Percentiles rank a stretch among this genome's conserved stretches.
phyloP scores from a whole-genome alignment of 2,113 vertebrate species.

The Centrocercus urophasianus region DNA sequence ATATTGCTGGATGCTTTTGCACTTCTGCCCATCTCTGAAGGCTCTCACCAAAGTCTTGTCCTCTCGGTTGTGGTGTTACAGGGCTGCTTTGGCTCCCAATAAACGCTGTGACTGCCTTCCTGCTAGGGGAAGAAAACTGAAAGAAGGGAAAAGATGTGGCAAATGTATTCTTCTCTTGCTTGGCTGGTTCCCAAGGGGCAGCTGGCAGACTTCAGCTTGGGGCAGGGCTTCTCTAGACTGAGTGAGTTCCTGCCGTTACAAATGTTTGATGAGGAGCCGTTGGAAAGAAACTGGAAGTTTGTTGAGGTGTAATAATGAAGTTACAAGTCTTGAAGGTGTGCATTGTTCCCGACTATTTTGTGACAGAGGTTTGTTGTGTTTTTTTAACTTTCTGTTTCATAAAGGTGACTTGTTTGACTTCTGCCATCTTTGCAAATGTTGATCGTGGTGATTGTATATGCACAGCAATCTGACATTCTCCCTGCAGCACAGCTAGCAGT shows the following conservation, averaged over 20 bases:
- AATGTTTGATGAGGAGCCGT: neutral
- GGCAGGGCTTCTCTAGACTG: neutral
- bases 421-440: neutral
- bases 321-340: neutral
- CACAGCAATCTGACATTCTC: accelerated
- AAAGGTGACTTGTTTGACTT: neutral
- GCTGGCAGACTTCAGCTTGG: accelerated
- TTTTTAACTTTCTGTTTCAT: neutral
- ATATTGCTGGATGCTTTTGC: accelerated
- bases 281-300: neutral
- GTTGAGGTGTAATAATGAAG: neutral
- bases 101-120: neutral
- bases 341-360: neutral
- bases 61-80: no score
- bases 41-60: accelerated
- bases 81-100: neutral
- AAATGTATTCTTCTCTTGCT: neutral
- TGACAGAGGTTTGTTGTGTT: neutral
- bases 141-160: no score
- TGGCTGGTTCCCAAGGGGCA: accelerated
- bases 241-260: no score
- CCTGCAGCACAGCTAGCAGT: neutral
- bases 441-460: accelerated
- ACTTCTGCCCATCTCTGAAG: neutral
- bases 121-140: neutral